A percentile compares a stretch with the other conserved stretches of the same genome.
phyloP scores from a whole-genome alignment of 2,113 vertebrate species.

The Chlorocebus sabaeus region DNA sequence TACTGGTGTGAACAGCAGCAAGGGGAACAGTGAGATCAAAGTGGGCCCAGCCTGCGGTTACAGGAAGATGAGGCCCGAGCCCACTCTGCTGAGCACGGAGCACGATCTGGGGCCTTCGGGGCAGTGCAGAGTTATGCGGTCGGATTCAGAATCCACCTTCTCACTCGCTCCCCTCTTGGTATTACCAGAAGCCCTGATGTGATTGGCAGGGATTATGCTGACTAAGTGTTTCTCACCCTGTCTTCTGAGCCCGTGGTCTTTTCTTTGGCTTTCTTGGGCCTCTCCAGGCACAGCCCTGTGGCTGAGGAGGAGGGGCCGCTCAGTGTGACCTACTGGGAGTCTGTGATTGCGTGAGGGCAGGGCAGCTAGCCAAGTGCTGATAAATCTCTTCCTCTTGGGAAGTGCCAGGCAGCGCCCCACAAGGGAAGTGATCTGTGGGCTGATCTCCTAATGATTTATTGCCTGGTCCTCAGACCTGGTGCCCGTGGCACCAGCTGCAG shows the following conservation, averaged over 20 bases:
- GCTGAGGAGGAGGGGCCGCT: constrained; percentile 15
- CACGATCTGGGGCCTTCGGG: constrained; percentile 74
- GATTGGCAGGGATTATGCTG: background rate
- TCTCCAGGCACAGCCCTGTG: background rate
- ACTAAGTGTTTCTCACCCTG: background rate
- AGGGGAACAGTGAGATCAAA: constrained; percentile 83
- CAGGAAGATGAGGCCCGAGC: constrained; percentile 76
- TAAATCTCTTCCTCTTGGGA: constrained; percentile 51
- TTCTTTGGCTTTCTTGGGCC: background rate
- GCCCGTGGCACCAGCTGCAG: background rate
- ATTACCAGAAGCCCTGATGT: background rate
- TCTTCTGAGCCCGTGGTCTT: background rate
- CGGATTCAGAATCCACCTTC: background rate
- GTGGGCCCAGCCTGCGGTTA: constrained; percentile 79
- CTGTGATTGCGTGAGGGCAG: background rate
- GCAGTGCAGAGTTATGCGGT: background rate
- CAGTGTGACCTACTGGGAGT: constrained; percentile 5
- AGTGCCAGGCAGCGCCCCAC: background rate
- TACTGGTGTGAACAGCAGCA: constrained; percentile 81
- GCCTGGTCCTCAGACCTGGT: background rate
- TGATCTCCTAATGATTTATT: constrained; percentile 41
- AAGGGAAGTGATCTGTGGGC: background rate
- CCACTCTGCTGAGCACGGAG: constrained; percentile 74
- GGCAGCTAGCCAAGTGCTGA: constrained; percentile 51
- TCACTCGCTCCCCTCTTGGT: constrained; percentile 2